Conservation (phyloP, 2,113 vertebrate genomes). For the Dromiciops gliroides region DNA sequence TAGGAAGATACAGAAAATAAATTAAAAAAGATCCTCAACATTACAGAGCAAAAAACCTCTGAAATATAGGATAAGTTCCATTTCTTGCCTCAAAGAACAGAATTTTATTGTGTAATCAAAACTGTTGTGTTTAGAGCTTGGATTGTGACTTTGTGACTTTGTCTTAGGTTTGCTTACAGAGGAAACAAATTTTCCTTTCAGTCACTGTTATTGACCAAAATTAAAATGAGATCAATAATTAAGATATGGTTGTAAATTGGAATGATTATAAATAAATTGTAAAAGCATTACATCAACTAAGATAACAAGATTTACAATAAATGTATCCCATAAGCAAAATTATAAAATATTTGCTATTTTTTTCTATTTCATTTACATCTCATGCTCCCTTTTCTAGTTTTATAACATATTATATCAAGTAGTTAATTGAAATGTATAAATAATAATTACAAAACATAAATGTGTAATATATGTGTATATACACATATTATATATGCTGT, state of each 20-base stretch:
- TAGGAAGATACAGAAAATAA: not conserved
- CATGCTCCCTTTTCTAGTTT: not conserved
- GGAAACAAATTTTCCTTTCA: slow-evolving; percentile 30
- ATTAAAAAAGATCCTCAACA: not conserved
- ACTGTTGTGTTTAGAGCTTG: not conserved
- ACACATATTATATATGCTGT: not conserved
- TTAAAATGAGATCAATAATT: slow-evolving; percentile 38
- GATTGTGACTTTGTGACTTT: slow-evolving; percentile 32
- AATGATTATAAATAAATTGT: not conserved
- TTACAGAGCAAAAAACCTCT: slow-evolving; percentile 38
- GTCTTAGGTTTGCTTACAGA: slow-evolving; percentile 36
- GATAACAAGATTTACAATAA: not conserved
- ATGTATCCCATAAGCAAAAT: not conserved
- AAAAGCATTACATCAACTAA: not conserved
- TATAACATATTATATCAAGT: not conserved
- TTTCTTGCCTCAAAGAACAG: not conserved
- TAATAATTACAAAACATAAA: not conserved
- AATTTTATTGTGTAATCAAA: not conserved
- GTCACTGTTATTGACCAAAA: slow-evolving; percentile 14
- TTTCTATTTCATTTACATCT: slow-evolving; percentile 10
- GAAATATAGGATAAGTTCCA: slow-evolving; percentile 27
- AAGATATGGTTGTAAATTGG: not conserved
- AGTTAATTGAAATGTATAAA: not conserved
- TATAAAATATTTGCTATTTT: not conserved
- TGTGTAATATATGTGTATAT: not conserved